Base-by-base conservation (phyloP, 2,113 vertebrate genomes). In the Nasalis larvatus region DNA sequence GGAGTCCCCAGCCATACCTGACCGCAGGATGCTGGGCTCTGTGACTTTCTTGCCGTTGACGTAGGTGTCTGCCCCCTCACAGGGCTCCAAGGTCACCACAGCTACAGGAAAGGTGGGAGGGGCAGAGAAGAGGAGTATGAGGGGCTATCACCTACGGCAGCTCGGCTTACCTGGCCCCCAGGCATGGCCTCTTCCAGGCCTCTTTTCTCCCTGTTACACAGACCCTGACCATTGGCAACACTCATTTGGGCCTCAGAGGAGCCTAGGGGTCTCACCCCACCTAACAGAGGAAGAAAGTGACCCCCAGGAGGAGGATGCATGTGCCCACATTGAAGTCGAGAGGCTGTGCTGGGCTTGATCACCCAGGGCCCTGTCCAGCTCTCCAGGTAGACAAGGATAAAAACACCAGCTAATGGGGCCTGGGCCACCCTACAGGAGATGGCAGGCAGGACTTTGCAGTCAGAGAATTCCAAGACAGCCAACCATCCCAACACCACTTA, bases 11-110 rank as follows among this genome's bases (percentile, higher is more conserved):
- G 35, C 97, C 98, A 11, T 98, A 99, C 99, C 99, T 99, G 99
- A 99, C 98, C 98, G 99, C 82, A 99, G 99, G 94, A 99, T 84
- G 68, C 99, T 99, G 76, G 99, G 98, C 96, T 99, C 99, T 0
- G 99, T 99, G 98, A 99, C 99, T 96, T 99, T 99, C 98, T 99
- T 99, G 92, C 99, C 99, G 0, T 99, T 99, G 97, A 99, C 99
- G 0, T 99, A 99, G 3, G 99, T 99, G 98, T 99, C 99, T 1
- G 99, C 99, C 3, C 98, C 99, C 84, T 99, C 99, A 49, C 99
- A 99, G 3, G 99, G 99, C 98, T 99, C 99, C 45, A 99, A 98
- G 83, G 99, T 99, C 81, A 99, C 99, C 77, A 99, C 99, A 81
- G 99, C 98, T 99, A 69, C 1, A 82, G 94, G 56, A 89, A 9